Conservation (phyloP, 2,888 invertebrate genomes). For the Nezara viridula region DNA sequence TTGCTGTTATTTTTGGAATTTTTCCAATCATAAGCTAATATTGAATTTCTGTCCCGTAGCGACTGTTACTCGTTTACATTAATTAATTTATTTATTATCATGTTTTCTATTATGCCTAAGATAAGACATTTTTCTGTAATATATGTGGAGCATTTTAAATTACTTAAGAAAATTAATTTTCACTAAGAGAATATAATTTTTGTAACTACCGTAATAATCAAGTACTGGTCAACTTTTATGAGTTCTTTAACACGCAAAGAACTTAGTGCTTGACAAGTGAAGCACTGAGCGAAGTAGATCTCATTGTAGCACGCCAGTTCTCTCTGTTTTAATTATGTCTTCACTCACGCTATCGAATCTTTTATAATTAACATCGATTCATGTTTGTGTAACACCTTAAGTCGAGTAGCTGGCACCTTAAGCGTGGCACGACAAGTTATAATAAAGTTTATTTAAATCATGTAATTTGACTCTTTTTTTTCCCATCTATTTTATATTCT, state of each 20-base stretch:
- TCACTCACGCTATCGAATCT: not conserved
- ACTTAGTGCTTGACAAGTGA: not conserved
- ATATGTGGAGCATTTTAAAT: too few relatives aligned
- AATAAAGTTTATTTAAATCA: not conserved
- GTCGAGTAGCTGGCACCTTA: not conserved
- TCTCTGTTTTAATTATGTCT: not conserved
- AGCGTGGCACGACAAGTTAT: not conserved
- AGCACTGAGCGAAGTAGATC: not conserved
- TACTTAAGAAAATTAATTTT: too few relatives aligned
- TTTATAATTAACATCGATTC: constrained; percentile 6
- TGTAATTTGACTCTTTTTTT: not conserved
- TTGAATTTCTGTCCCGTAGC: too few relatives aligned
- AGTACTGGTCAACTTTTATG: not conserved
- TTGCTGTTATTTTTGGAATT: too few relatives aligned
- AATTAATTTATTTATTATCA: too few relatives aligned
- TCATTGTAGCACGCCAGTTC: not conserved
- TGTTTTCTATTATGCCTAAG: too few relatives aligned
- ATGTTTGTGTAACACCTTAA: not conserved
- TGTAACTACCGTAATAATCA: not conserved
- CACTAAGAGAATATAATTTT: too few relatives aligned
- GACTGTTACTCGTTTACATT: too few relatives aligned
- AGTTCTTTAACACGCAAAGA: not conserved
- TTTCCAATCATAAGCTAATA: too few relatives aligned
- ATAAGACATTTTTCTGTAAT: too few relatives aligned
- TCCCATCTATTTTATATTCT: too few relatives aligned